These are phyloP conservation scores for Bombus turneri DNA, from an alignment of 1,140 invertebrate genomes.

Conservation along the genomic window DNA sequence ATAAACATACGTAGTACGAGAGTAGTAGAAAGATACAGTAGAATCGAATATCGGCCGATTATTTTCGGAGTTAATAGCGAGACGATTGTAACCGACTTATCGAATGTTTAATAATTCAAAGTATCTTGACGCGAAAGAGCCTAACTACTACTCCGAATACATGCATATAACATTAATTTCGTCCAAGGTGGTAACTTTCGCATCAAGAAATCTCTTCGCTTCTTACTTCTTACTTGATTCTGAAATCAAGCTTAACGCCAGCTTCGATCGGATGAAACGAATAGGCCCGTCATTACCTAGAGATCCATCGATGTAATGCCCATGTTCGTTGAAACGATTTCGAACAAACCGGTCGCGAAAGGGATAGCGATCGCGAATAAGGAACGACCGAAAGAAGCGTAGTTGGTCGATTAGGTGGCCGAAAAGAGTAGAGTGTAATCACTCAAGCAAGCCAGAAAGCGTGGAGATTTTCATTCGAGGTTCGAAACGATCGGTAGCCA, in stretches of 20 bases:
- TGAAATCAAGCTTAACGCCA: neutral
- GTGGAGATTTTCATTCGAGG: conserved; percentile 55
- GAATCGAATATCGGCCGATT: no score
- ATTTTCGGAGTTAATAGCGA: no score
- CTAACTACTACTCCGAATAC: neutral
- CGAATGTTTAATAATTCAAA: neutral
- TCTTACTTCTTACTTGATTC: neutral
- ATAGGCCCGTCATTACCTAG: no score
- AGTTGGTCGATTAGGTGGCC: conserved; percentile 11
- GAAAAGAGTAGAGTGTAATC: conserved; percentile 1
- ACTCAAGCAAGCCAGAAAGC: conserved; percentile 33
- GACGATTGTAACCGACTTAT: no score
- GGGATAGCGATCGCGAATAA: neutral
- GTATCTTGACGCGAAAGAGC: neutral
- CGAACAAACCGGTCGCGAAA: neutral
- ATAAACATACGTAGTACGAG: neutral
- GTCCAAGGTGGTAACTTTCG: neutral
- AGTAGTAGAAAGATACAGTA: neutral
- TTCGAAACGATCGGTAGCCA: conserved; percentile 4
- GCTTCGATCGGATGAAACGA: neutral
- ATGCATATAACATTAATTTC: neutral
- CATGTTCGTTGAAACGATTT: neutral
- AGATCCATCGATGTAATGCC: neutral
- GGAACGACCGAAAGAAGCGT: neutral
- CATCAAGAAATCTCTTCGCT: neutral